Base-by-base conservation (phyloP, 2,113 vertebrate genomes). In the Pyxicephalus adspersus region DNA sequence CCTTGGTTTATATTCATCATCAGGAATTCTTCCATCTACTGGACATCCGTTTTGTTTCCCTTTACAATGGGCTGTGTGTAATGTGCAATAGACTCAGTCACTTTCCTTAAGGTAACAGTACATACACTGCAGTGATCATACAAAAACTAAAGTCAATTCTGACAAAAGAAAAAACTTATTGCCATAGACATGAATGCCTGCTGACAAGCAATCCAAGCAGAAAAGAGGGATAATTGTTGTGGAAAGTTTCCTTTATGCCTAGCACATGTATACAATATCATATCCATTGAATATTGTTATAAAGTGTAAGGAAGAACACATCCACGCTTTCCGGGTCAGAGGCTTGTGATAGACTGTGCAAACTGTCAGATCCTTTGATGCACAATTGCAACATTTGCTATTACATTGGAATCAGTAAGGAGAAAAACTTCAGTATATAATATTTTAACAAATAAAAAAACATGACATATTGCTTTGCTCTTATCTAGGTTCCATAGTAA, bases 191-290 rank as follows among this genome's bases (percentile, higher is more conserved):
- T 89, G 85, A 89, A 86, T 85, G 84, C 81, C 23, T 83, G 84
- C 85, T 91, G 89, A 93, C 87, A 90, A 90, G 86, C 86, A 88
- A 87, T 84, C 85, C 85, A 87, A 89, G 88, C 86, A 88, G 86
- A 87, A 87, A 85, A 83, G 86, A 81, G 73, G 68, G 63, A 25
- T 84, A 88, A 87, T 87, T 84, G 86, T 88, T 88, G 87, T 84
- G 85, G 81, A 86, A 87, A 82, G 83, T 77, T 88, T 87, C 83
- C 77, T 88, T 82, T 70, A 85, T 85, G 90, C 88, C 85, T 85
- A 84, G 86, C 80, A 84, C 80, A 83, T 80, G 84, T 84, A 86
- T 86, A 83, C 87, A 85, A 74, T 88, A 83, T 86, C 89, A 84
- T 84, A 86, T 85, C 84, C 82, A 80, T 66, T n/a, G 79, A 88